A percentile compares a stretch with the other conserved stretches of the same genome.
Conservation (phyloP, 2,888 invertebrate species). For the Drosophila anceps region DNA sequence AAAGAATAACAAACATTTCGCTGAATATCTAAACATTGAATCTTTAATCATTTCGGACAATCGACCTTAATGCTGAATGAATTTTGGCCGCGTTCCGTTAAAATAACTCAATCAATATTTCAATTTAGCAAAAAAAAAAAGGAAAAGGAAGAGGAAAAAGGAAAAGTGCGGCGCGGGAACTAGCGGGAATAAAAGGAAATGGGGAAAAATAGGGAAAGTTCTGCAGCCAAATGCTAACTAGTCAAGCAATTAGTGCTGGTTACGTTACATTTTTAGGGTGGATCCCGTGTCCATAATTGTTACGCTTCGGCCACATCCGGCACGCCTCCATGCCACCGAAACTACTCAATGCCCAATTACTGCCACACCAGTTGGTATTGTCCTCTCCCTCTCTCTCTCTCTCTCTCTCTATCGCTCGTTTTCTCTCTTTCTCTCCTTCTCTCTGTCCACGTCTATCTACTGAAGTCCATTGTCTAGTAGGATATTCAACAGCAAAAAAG, state of each 20-base stretch:
- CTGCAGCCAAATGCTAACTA: conserved; percentile 53
- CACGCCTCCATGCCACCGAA: background rate
- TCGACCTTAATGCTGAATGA: conserved; percentile 12
- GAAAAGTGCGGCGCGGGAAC: background rate
- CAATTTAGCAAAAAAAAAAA: conserved; percentile 31
- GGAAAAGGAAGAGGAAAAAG: conserved; percentile 2
- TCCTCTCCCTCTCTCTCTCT: conserved; percentile 18
- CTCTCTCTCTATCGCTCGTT: background rate
- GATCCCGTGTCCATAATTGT: conserved; percentile 49
- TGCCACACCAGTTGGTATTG: conserved; percentile 61
- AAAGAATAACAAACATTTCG: background rate
- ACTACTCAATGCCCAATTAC: conserved; percentile 60
- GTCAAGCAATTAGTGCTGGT: conserved; percentile 60
- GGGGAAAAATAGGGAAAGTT: conserved; percentile 12
- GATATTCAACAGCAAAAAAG: conserved; percentile 5
- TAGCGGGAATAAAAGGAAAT: conserved; percentile 2
- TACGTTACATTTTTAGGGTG: conserved; percentile 33
- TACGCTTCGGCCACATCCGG: conserved; percentile 47
- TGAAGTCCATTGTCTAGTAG: conserved; percentile 33
- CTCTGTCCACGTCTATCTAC: background rate
- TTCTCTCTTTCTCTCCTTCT: background rate
- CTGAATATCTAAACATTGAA: conserved; percentile 1
- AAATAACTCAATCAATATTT: conserved; percentile 71
- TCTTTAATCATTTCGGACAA: conserved; percentile 7
- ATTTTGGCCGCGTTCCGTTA: conserved; percentile 16